Evolutionary conservation across 2,113 vertebrate species (phyloP), one percentile per base, ranked within the genome.

Genomic region (Pollachius pollachius): DNA sequence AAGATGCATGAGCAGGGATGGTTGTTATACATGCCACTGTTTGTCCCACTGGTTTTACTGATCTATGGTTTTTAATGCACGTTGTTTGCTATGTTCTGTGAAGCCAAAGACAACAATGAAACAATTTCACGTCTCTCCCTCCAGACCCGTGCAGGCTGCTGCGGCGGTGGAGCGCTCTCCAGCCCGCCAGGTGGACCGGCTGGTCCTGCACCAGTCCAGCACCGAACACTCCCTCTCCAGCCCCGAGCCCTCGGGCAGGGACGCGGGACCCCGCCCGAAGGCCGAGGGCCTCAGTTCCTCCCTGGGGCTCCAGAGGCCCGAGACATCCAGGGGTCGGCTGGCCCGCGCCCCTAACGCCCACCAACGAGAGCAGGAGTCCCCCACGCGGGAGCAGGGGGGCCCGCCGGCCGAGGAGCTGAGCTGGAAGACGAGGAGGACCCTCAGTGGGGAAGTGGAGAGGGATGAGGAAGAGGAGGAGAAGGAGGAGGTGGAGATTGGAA

Each of bases 301-400:
- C 21, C 19, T 64, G 58, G 63, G 18, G 2, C 19, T 84, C 1
- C 76, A 81, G 57, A 84, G 86, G 52, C 88, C 87, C 5, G 87
- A 89, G 71, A 89, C 87, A 1, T 82, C 89, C 34, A 74, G 88
- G 68, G 88, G 87, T 8, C 73, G 84, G 18, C 76, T 65, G 16
- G 41, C 34, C 37, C 71, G 56, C 34, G 19, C 34, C 1, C 18
- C 34, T 13, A 70, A 67, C 17, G 21, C 63, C 5, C 77, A 27
- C 1, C 56, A 37, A 0, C 60, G 69, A 23, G 64, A 70, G 0
- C 17, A 17, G 2, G 71, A 81, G 57, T n/a, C 16, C 3, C 8
- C 21, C 0, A 16, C 30, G 8, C 52, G 63, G 54, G 76, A 18
- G 18, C 63, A 61, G 15, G 19, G 69, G 2, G 64, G 11, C 37